These are phyloP conservation scores for Nycteola revayana DNA, from an alignment of 2,888 invertebrate genomes.

Conservation along the genomic window DNA sequence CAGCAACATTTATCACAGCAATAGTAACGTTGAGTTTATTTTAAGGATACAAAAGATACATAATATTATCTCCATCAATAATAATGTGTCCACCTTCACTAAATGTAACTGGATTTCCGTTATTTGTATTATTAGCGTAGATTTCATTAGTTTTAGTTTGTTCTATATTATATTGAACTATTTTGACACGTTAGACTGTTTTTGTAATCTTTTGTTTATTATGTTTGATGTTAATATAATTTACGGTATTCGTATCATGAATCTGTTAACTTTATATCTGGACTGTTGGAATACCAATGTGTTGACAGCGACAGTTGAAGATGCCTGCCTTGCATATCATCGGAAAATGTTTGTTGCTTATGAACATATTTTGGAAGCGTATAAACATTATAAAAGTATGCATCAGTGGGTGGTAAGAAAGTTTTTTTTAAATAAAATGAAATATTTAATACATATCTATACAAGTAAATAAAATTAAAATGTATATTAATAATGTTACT, in stretches of 20 bases:
- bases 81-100: background rate
- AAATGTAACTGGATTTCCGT: background rate
- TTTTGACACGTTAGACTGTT: background rate
- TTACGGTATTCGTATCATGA: no score
- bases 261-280: slow-evolving; percentile 4
- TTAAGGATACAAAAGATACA: slow-evolving; percentile 10
- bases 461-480: no score
- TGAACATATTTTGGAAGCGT: slow-evolving; percentile 5
- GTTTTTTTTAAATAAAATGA: no score
- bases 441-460: no score
- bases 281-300: slow-evolving; percentile 5
- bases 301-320: background rate
- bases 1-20: slow-evolving; percentile 1
- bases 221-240: no score
- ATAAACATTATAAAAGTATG: slow-evolving; percentile 5
- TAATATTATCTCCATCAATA: slow-evolving; percentile 3
- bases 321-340: background rate
- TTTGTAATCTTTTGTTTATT: background rate
- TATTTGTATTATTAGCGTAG: no score
- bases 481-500: no score
- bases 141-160: no score
- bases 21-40: slow-evolving; percentile 6
- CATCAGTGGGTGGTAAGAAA: slow-evolving; percentile 4
- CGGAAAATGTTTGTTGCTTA: background rate
- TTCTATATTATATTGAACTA: background rate